Evolutionary conservation across 2,797 vertebrate species (phyloP).

Genomic region (Tapera naevia): DNA sequence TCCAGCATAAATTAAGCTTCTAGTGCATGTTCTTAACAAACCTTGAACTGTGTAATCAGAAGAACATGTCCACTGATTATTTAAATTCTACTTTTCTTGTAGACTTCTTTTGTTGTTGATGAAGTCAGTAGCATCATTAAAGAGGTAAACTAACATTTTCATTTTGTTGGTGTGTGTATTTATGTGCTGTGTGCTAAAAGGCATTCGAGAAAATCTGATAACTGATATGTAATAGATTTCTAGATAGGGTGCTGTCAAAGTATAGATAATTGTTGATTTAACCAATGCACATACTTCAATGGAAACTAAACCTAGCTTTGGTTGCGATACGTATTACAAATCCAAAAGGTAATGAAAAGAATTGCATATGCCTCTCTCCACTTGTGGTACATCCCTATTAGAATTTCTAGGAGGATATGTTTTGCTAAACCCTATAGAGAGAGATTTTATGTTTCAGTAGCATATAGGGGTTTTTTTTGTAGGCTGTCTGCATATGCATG

Average conservation of each 20-base stretch:
- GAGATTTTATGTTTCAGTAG: neutral
- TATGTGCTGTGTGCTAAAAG: neutral
- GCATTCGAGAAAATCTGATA: neutral
- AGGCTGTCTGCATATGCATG: neutral
- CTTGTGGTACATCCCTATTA: neutral
- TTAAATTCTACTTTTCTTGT: neutral
- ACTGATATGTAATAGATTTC: neutral
- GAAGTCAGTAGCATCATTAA: slow-evolving; percentile 92
- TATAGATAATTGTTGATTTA: neutral
- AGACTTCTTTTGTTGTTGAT: slow-evolving; percentile 89
- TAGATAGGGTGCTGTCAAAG: neutral
- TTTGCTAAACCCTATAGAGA: neutral
- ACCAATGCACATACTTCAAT: neutral
- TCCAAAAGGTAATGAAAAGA: neutral
- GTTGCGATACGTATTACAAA: neutral
- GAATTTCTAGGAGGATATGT: neutral
- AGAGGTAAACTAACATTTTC: slow-evolving; percentile 80
- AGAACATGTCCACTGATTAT: neutral
- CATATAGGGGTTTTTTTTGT: neutral
- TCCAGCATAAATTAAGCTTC: neutral
- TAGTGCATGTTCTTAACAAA: neutral
- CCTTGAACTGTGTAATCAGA: neutral
- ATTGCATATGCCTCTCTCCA: neutral
- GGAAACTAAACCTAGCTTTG: neutral
- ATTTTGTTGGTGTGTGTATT: neutral